These are phyloP conservation scores for Pyrgilauda ruficollis DNA, from an alignment of 2,113 vertebrate species.

Conservation along the genomic window DNA sequence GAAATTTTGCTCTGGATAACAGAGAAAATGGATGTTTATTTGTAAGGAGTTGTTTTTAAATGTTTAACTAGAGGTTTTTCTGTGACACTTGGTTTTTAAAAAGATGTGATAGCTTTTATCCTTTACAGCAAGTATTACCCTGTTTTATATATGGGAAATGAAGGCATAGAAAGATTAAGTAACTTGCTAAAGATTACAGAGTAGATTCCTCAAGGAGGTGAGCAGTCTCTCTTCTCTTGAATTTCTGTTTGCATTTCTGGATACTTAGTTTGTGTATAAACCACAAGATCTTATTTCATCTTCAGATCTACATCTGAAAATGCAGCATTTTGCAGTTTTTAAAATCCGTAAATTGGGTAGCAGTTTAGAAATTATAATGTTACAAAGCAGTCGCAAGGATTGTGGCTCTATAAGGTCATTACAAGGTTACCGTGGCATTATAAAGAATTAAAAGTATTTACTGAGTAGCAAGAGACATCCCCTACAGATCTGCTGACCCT, in stretches of 20 bases:
- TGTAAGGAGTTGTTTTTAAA: background rate
- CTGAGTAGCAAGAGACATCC: constrained; percentile 12
- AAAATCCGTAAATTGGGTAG: background rate
- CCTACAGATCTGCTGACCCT: background rate
- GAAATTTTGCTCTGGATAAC: background rate
- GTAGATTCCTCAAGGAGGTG: background rate
- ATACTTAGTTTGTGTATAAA: background rate
- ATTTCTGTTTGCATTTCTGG: background rate
- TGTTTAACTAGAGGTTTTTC: background rate
- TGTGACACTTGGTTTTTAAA: background rate
- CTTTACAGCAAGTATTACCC: background rate
- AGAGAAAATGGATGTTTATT: background rate
- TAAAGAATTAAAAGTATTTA: constrained; percentile 34
- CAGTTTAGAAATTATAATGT: background rate
- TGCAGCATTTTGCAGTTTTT: background rate
- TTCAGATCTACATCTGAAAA: background rate
- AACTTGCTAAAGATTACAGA: background rate
- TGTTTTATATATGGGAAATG: background rate
- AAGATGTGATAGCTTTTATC: background rate
- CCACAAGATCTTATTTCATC: background rate
- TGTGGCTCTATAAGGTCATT: background rate
- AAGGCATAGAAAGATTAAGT: background rate
- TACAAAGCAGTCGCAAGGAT: background rate
- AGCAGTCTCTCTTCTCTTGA: background rate
- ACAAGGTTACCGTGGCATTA: background rate